Evolutionary conservation across 1,140 invertebrate species (phyloP), one percentile per base, ranked within the genome.

Genomic region (Microplitis demolitor): DNA sequence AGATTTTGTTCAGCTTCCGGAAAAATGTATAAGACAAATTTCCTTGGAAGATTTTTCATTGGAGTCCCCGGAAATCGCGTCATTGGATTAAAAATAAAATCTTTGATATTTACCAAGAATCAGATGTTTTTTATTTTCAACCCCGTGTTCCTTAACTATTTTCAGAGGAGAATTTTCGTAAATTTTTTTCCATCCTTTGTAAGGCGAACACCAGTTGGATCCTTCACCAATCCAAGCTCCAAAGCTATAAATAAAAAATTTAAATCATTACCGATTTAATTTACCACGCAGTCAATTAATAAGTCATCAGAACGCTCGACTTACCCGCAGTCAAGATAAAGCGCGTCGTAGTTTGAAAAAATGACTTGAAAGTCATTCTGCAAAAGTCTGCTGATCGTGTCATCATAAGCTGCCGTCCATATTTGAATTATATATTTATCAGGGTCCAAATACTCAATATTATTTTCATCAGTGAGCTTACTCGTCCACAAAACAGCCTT

Each of bases 141-240:
- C 77, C 51, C 77, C 75, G 58, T 85, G 78, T 11, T 69, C 72
- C 16, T 64, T 75, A 5, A 80, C 61, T 67, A 96, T 90, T 4
- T 85, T 78, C 24, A 85, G 83, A 1, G 93, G 91, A 75, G 90
- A 92, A 82, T 96, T 96, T 4, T 92, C 89, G 78, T 96, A 96
- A 4, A 96, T 90, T 76, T 91, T 92, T 83, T 96, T 94, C 95
- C 95, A 96, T 3, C 93, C 92, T 81, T 94, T 96, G 83, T 95
- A 96, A 0, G 95, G 95, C 0, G 93, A 90, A 83, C 95, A 96
- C 95, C 94, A 96, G 81, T 95, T 95, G 77, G 92, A 93, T n/a
- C 91, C 91, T 83, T 84, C 82, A 11, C 89, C 89, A 45, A 91
- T 79, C 90, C 90, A 91, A n/a, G 87, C 87, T 58, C 84, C 85